These are phyloP conservation scores for Mactromeris polynyma DNA, from an alignment of 2,888 invertebrate species.

Conservation along the genomic window DNA sequence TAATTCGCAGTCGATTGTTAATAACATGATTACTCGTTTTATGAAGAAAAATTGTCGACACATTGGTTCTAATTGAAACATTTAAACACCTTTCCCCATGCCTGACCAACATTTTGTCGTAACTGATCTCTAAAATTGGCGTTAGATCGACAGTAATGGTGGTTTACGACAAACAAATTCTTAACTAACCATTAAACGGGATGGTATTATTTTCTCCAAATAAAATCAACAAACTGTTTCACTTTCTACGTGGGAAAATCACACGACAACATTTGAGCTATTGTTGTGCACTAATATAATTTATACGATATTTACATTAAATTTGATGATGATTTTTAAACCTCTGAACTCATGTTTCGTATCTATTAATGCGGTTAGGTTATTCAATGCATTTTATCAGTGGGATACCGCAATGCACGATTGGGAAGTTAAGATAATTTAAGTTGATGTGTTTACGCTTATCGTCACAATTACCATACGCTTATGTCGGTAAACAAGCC, in stretches of 20 bases:
- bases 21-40: background rate
- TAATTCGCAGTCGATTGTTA: background rate
- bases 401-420: background rate
- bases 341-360: background rate
- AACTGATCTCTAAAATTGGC: conserved; percentile 1
- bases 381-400: background rate
- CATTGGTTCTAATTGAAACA: background rate
- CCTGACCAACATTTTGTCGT: background rate
- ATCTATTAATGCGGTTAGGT: background rate
- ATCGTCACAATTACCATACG: background rate
- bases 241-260: background rate
- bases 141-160: background rate
- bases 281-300: background rate
- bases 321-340: background rate
- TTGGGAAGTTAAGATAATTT: background rate
- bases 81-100: background rate
- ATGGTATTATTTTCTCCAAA: background rate
- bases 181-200: background rate
- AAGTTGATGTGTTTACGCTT: background rate
- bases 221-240: background rate
- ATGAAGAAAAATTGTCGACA: background rate
- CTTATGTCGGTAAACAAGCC: background rate
- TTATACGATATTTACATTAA: background rate
- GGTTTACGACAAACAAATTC: background rate
- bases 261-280: background rate